Evolutionary conservation across 2,797 vertebrate genomes (phyloP), one percentile per base, ranked within the genome.

Genomic region (Petrocephalus sullivani): DNA sequence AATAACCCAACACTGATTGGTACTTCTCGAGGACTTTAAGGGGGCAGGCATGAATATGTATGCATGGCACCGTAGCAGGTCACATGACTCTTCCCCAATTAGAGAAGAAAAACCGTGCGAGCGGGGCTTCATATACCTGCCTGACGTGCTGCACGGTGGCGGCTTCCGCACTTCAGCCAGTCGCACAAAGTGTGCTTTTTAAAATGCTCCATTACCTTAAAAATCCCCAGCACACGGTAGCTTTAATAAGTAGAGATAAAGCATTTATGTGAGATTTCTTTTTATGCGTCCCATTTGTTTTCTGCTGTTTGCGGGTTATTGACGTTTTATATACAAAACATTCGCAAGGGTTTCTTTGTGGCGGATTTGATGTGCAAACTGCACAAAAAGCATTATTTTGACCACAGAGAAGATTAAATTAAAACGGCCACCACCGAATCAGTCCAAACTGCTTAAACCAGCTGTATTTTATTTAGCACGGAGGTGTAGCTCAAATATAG

Each of bases 161-260:
- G 94, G 94, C 3, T 51, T 54, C n/a, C 95, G 95, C 95, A 96
- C 95, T 94, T 95, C 92, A 88, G 89, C 95, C 95, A 53, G 49
- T 56, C 96, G 94, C 93, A 93, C 94, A 94, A 96, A 97, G 95
- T 96, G 95, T 95, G 96, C 96, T 96, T 97, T 97, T 97, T 96
- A 97, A 96, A 97, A 96, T 95, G 95, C 95, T 97, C 98, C 96
- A 95, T 98, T 97, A 98, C 97, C 19, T 81, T 81, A 81, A 81
- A 49, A 81, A 49, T 81, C 19, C 41, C 41, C 41, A 46, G 41
- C 16, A 21, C 19, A 28, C 28, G 12, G 28, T 86, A 10, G 33
- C 37, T 61, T 60, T 37, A 86, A 60, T 86, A 86, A 23, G 54
- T 41, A 58, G 28, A 41, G 57, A 58, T 60, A 86, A 86, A 60